Evolutionary conservation across 2,113 vertebrate genomes (phyloP), one percentile per base, ranked within the genome.

Genomic region (Porphyrio hochstetteri): DNA sequence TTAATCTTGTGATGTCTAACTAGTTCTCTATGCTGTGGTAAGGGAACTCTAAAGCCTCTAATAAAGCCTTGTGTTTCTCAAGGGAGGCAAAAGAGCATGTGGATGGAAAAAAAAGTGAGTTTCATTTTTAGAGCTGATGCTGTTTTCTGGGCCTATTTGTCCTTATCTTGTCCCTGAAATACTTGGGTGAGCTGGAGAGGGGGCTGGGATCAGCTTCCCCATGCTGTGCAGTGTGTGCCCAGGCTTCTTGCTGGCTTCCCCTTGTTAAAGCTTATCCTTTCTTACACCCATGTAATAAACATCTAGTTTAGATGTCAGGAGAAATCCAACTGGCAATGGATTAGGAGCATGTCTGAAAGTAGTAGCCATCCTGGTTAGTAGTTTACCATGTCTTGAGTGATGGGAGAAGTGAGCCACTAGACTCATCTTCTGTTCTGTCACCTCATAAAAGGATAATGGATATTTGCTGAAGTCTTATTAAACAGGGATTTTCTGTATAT

Each of bases 1-100:
- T 63, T 50, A 4, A 2, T 61, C 16, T 9, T 5, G 0, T 13
- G 2, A 2, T 10, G 16, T 28, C 52, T 68, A 25, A 8, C 44
- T n/a, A 18, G 5, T 4, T 63, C 13, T 7, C 7, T 48, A 0
- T 0, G 1, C 19, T 6, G 55, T 18, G 10, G 7, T 20, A 9
- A 28, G 25, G 3, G 5, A 3, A n/a, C 48, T 46, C 17, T 28
- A n/a, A 3, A 70, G 38, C 7, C 23, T 65, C 1, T 31, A 1
- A 4, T 0, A 67, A 33, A 63, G 6, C 21, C 27, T 4, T 0
- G 1, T 0, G 3, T 46, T 52, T 13, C 8, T 18, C 20, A 24
- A 50, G 23, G 25, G 38, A 38, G 64, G 27, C 13, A 16, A 44
- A 14, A 23, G 18, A 65, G n/a, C 2, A 0, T 0, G 6, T 5